These are phyloP conservation scores for Rhabdophis nuchalis DNA, from an alignment of 2,797 vertebrate species.

Conservation along the genomic window DNA sequence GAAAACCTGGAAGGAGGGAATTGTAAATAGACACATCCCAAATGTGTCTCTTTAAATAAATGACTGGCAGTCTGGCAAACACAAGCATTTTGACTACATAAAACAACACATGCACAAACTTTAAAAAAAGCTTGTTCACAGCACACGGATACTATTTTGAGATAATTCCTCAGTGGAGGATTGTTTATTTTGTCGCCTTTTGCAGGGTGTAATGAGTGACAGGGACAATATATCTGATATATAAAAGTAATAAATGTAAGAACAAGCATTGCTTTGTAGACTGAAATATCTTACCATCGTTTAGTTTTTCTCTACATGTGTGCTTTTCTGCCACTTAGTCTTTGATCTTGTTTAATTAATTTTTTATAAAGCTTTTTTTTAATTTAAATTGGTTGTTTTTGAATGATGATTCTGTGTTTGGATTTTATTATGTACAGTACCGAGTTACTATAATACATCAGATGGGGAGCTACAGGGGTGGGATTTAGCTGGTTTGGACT, in stretches of 20 bases:
- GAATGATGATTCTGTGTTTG: not conserved
- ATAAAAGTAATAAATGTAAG: not conserved
- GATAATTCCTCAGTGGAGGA: slow-evolving; percentile 12
- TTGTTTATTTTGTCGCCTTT: slow-evolving; percentile 2
- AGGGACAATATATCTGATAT: not conserved
- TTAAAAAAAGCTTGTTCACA: slow-evolving; percentile 3
- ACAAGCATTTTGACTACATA: not conserved
- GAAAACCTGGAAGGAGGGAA: not conserved
- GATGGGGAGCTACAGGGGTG: not conserved
- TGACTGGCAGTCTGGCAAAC: not conserved
- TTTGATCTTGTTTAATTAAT: not conserved
- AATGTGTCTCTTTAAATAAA: not conserved
- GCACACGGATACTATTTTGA: not conserved
- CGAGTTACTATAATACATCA: not conserved
- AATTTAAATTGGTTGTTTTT: not conserved
- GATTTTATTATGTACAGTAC: not conserved
- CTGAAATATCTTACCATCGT: not conserved
- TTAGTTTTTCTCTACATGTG: not conserved
- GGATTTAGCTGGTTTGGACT: too few relatives aligned
- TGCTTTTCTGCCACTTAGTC: not conserved
- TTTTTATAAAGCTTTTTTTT: not conserved
- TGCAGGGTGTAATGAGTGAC: not conserved
- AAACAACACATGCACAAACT: slow-evolving; percentile 3
- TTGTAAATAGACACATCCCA: not conserved
- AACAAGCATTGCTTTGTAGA: not conserved